Evolutionary conservation across 2,888 invertebrate genomes (phyloP), one percentile per base, ranked within the genome.

Genomic region (Conistra vaccinii): DNA sequence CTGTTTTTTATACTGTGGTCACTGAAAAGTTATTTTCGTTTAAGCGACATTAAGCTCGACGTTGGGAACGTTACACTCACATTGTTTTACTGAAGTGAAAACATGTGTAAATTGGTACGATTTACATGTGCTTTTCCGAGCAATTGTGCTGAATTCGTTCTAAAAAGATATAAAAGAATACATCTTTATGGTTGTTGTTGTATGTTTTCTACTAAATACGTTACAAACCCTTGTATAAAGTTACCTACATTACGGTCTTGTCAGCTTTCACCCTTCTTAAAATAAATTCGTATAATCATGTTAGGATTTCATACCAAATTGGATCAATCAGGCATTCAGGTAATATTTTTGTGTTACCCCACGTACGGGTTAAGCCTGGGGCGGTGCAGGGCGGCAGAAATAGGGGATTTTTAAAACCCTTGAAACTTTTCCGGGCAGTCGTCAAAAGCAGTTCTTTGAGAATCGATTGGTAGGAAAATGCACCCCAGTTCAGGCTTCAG

Each of bases 291-390:
- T 45, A 45, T 60, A 81, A 80, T 65, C 55, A 51, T 51, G 55
- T 81, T 74, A 81, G 75, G 26, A 75, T 69, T 69, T 65, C 60
- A 65, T 67, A 63, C 39, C 26, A 67, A 84, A 81, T 81, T 74
- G 74, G 51, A 80, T 74, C 75, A 74, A 81, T 85, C 81, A 73
- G 63, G 26, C 42, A 60, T 55, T 65, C 67, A 80, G 81, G 85
- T 85, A 85, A 81, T 85, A 81, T 81, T 85, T 81, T 75, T 62
- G 65, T 57, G 66, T 75, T 62, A 53, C 76, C 76, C 85, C 57
- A 57, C 39, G 61, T 80, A 57, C 68, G n/a, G 45, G 65, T 69
- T 58, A 39, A 51, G 65, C 80, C 60, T 74, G 51, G 51, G 76
- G 85, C 81, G 57, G n/a, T 75, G 57, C 60, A 81, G 81, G 60